A percentile compares a stretch with the other conserved stretches of the same genome.
Evolutionary conservation across 2,888 invertebrate species (phyloP).

Genomic region (Digitonthophagus gazella): DNA sequence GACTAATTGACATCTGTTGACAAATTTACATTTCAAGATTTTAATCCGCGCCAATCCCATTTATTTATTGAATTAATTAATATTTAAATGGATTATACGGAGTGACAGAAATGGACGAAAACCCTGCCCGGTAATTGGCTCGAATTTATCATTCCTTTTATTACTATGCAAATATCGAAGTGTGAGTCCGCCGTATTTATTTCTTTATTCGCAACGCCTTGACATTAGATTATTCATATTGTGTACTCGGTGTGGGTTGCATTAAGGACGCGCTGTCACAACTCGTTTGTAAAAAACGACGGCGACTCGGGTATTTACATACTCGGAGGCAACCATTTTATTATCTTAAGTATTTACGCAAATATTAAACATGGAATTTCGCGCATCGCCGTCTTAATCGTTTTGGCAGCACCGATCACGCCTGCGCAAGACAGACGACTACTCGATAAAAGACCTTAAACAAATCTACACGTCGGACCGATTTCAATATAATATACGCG

Average conservation of each 20-base stretch:
- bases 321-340: neutral
- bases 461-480: neutral
- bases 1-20: slow-evolving; percentile 27
- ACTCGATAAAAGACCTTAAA: no score
- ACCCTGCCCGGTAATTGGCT: slow-evolving; percentile 19
- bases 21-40: slow-evolving; percentile 31
- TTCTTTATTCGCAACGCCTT: slow-evolving; percentile 18
- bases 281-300: neutral
- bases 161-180: slow-evolving; percentile 18
- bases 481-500: neutral
- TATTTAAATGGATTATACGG: slow-evolving; percentile 26
- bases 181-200: slow-evolving; percentile 16
- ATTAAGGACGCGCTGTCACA: slow-evolving; percentile 9
- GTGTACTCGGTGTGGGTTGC: slow-evolving; percentile 15
- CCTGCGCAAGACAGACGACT: neutral
- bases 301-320: slow-evolving; percentile 1
- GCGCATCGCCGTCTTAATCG: neutral
- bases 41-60: slow-evolving; percentile 27
- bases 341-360: slow-evolving; percentile 13
- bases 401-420: neutral
- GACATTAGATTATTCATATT: slow-evolving; percentile 24
- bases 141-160: slow-evolving; percentile 23
- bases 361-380: slow-evolving; percentile 3
- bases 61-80: slow-evolving; percentile 30
- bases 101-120: slow-evolving; percentile 20